Conservation (phyloP, 2,113 vertebrate species). For the Choloepus hoffmanni region DNA sequence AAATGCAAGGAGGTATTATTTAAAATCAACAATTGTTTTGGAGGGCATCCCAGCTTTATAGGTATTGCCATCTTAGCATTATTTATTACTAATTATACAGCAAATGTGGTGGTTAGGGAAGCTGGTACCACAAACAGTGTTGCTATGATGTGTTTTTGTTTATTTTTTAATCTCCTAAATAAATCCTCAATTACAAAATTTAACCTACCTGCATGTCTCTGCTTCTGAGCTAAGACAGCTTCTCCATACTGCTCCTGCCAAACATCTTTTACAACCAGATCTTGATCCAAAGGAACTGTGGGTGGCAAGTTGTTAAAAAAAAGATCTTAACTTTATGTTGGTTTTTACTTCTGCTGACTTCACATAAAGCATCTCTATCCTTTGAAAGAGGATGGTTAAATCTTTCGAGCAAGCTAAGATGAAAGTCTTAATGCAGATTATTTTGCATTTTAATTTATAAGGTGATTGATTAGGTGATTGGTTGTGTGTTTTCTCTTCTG, state of each 20-base stretch:
- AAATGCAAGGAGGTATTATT: background rate
- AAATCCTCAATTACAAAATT: background rate
- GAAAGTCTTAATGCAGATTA: background rate
- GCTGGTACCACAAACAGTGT: background rate
- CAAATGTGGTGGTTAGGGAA: background rate
- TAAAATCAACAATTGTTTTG: background rate
- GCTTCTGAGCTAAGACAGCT: no score
- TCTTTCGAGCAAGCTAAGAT: background rate
- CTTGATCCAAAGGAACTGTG: background rate
- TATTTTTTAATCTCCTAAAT: background rate
- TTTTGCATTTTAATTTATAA: conserved; percentile 56
- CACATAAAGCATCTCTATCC: background rate
- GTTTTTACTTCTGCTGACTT: conserved; percentile 9
- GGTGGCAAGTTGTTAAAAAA: background rate
- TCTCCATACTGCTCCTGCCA: background rate
- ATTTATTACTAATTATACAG: background rate
- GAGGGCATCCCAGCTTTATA: background rate
- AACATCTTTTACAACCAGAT: background rate
- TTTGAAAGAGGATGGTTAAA: background rate
- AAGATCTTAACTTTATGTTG: background rate
- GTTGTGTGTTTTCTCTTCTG: background rate
- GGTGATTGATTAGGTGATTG: conserved; percentile 9
- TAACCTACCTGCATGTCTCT: background rate
- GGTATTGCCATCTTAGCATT: background rate
- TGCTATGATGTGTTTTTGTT: background rate